Evolutionary conservation across 2,113 vertebrate species (phyloP), one percentile per base, ranked within the genome.

Genomic region (Parus major): DNA sequence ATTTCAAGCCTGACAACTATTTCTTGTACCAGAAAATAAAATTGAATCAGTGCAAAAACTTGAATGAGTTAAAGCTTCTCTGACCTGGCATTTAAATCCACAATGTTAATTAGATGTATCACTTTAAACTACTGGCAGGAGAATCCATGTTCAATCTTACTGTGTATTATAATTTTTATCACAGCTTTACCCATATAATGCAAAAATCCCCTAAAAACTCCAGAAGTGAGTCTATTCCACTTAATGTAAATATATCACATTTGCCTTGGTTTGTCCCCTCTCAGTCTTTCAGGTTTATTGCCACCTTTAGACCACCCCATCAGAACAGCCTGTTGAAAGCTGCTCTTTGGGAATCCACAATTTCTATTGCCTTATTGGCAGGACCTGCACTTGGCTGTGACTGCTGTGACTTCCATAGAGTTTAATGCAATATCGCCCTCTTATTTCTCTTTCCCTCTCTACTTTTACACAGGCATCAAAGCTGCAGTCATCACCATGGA

Each of bases 401-500:
- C 61, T 91, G 88, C 72, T 44, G 75, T n/a, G 86, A 57, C 63
- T 83, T 66, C 75, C 64, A 6, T 1, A 46, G 81, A 83, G 47
- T 77, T 87, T 68, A 93, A 97, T 81, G 61, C 86, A 96, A 82
- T 49, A 90, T 95, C 96, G 97, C 97, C 97, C 98, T 97, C 97
- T 94, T 86, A 94, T 82, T 95, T 81, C 87, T 79, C 75, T 69
- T 83, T 89, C 69, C 55, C 80, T 81, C 84, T 65, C 70, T 69
- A 52, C 93, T 96, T 94, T 17, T 47, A 83, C 85, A 88, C 80
- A 86, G 96, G 93, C 88, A 95, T 93, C 94, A 97, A 97, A 97
- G 92, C 97, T 95, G 96, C 97, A 98, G 92, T 70, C 93, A 98
- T 99, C 98, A 96, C 99, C 98, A 99, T 99, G 98, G 99, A 98